Evolutionary conservation across 2,113 vertebrate species (phyloP).

Genomic region (Apistogramma diplotaenia): DNA sequence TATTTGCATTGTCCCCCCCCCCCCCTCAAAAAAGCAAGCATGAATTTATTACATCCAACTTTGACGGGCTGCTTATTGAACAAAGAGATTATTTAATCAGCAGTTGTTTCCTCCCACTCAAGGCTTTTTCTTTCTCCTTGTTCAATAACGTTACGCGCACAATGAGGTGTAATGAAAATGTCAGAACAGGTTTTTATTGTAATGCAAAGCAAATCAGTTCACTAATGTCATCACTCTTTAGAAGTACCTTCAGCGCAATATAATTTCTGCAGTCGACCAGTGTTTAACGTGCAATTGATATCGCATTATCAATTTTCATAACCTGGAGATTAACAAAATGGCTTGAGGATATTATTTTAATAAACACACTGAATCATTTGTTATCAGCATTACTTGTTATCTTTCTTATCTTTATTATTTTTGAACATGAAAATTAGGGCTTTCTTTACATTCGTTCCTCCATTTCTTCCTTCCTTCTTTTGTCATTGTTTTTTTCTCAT

Average conservation of each 20-base stretch:
- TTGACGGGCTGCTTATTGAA: slow-evolving; percentile 53
- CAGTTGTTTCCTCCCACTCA: slow-evolving; percentile 54
- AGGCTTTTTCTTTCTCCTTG: slow-evolving; percentile 42
- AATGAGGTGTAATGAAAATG: slow-evolving; percentile 69
- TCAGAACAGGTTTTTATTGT: slow-evolving; percentile 77
- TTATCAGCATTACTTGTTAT: background rate
- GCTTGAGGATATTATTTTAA: slow-evolving; percentile 55
- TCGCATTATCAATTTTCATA: slow-evolving; percentile 49
- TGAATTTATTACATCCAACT: slow-evolving; percentile 39
- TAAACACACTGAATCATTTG: slow-evolving; percentile 53
- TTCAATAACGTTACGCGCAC: slow-evolving; percentile 61
- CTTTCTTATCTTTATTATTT: too few species aligned
- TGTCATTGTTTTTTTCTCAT: slow-evolving; percentile 19
- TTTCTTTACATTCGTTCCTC: background rate
- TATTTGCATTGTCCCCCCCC: slow-evolving; percentile 69
- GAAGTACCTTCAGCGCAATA: slow-evolving; percentile 37
- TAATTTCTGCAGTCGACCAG: slow-evolving; percentile 58
- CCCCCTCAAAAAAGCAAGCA: slow-evolving; percentile 14
- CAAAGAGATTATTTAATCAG: slow-evolving; percentile 74
- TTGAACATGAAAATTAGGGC: too few species aligned
- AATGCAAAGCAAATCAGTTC: slow-evolving; percentile 66
- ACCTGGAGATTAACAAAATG: slow-evolving; percentile 58
- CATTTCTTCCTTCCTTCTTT: background rate
- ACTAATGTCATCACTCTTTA: slow-evolving; percentile 63
- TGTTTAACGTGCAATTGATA: slow-evolving; percentile 60